Conservation (phyloP, 2,113 vertebrate species). For the Prunella himalayana region DNA sequence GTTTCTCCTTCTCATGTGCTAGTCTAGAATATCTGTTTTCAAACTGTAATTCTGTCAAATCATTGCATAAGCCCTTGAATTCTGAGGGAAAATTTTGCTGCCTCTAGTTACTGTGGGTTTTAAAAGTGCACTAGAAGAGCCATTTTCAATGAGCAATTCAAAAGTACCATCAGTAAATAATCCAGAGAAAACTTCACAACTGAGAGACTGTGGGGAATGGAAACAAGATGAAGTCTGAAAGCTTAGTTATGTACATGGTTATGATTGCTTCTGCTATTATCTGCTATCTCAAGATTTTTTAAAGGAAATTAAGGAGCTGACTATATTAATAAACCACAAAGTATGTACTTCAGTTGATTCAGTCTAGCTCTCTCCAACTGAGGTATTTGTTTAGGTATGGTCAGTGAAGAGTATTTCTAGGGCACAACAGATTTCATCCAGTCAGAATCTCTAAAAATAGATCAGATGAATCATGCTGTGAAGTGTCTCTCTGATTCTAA, state of each 20-base stretch:
- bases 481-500: background rate
- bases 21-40: background rate
- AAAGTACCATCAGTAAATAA: background rate
- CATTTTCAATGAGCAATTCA: background rate
- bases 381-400: background rate
- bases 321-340: background rate
- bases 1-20: background rate
- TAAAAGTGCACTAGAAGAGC: background rate
- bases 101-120: background rate
- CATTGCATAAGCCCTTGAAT: background rate
- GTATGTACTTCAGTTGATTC: background rate
- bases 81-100: background rate
- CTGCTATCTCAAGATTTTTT: background rate
- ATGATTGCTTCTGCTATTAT: background rate
- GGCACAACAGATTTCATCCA: slow-evolving; percentile 4
- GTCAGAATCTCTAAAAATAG: slow-evolving; percentile 17
- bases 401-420: background rate
- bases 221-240: background rate
- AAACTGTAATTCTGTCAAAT: background rate
- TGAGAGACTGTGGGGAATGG: background rate
- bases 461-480: background rate
- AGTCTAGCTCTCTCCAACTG: background rate
- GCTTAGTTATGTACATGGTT: background rate
- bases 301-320: background rate
- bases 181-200: background rate